A percentile compares a stretch with the other conserved stretches of the same genome.
These are phyloP conservation scores for Deroplatys truncata DNA, from an alignment of 2,888 invertebrate genomes.

Conservation along the genomic window DNA sequence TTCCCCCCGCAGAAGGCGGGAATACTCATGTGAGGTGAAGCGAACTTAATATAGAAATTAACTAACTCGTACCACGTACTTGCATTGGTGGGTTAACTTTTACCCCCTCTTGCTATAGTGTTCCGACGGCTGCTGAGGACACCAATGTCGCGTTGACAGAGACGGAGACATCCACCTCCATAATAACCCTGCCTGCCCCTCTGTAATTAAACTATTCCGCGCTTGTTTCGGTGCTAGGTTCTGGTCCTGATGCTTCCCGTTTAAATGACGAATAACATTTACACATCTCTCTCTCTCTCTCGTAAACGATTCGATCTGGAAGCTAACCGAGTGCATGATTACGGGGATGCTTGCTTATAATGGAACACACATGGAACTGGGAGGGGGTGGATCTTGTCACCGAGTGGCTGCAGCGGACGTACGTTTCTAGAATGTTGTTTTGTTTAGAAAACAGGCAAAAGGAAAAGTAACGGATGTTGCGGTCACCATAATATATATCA, in stretches of 20 bases:
- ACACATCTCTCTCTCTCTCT: not conserved
- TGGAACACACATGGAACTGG: not conserved
- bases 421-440: not conserved
- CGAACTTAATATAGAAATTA: conserved; percentile 29
- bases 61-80: conserved; percentile 17
- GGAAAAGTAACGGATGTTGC: not conserved
- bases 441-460: not conserved
- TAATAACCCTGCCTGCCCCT: conserved; percentile 1
- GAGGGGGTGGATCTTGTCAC: not conserved
- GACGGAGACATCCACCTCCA: not conserved
- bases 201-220: conserved; percentile 24
- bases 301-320: conserved; percentile 18
- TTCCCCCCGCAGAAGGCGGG: not conserved
- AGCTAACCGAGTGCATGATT: conserved; percentile 20
- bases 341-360: conserved; percentile 2
- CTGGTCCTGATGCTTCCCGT: conserved; percentile 2
- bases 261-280: conserved; percentile 12
- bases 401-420: not conserved
- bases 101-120: not conserved
- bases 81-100: not conserved
- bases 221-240: not conserved
- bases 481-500: not conserved
- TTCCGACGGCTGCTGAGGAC: not conserved
- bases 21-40: conserved; percentile 26
- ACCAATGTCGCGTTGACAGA: not conserved